Conservation (phyloP, 2,113 vertebrate species). For the Boulengeromyrus knoepffleri region DNA sequence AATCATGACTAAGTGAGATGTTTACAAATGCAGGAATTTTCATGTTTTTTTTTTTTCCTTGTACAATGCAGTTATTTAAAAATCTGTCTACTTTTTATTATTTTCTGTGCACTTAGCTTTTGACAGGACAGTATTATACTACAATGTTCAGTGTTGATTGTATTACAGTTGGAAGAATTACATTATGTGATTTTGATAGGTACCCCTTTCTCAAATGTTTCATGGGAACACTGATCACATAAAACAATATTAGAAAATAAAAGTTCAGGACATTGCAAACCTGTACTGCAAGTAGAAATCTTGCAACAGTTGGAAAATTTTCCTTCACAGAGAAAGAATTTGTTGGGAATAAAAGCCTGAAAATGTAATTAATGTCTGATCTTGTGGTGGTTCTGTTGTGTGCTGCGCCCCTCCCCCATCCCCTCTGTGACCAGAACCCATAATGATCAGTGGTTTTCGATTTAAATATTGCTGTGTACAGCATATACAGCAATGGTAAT, state of each 20-base stretch:
- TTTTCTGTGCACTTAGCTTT: neutral
- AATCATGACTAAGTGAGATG: neutral
- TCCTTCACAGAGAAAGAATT: neutral
- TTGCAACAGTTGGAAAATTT: neutral
- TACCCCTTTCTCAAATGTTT: neutral
- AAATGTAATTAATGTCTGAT: slow-evolving; percentile 30
- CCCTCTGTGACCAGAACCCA: slow-evolving; percentile 30
- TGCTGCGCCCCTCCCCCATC: slow-evolving; percentile 14
- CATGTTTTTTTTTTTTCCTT: neutral
- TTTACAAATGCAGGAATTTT: neutral
- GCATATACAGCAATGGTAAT: neutral
- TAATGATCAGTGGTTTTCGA: slow-evolving; percentile 35
- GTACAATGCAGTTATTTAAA: neutral
- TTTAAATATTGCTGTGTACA: neutral
- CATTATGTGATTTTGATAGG: neutral
- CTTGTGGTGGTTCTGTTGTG: slow-evolving; percentile 15
- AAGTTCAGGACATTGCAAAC: slow-evolving; percentile 21
- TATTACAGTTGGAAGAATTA: neutral
- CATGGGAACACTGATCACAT: neutral
- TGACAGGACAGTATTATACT: neutral
- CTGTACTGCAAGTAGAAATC: slow-evolving; percentile 7
- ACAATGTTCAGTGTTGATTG: neutral
- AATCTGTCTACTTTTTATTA: neutral
- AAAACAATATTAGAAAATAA: slow-evolving; percentile 20
- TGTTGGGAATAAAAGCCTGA: neutral